phyloP scores from a whole-genome alignment of 2,113 vertebrate species.

The Sardina pilchardus region DNA sequence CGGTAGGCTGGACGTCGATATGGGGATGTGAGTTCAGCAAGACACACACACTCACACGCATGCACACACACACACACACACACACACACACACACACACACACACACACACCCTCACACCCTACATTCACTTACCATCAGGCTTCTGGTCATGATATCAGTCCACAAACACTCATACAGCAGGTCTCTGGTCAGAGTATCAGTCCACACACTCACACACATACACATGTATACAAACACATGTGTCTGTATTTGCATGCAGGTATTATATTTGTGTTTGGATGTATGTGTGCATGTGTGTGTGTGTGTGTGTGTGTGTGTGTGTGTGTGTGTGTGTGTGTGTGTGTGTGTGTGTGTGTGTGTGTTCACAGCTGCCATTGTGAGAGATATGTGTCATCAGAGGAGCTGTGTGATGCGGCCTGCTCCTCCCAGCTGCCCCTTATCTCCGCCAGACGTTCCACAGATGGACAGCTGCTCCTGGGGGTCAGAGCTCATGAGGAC shows the following conservation, averaged over 20 bases:
- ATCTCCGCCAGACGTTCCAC: conserved; percentile 71
- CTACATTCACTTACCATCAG: too few relatives aligned
- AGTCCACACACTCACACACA: too few relatives aligned
- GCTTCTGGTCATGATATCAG: too few relatives aligned
- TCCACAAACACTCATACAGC: too few relatives aligned
- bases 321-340: neutral
- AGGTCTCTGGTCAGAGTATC: too few relatives aligned
- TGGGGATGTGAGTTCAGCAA: conserved; percentile 83
- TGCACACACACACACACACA: neutral
- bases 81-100: conserved; percentile 2
- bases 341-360: conserved; percentile 17
- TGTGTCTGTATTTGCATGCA: neutral
- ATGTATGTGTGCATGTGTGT: neutral
- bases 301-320: neutral
- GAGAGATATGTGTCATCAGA: conserved; percentile 80
- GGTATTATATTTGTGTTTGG: neutral
- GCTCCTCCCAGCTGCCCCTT: conserved; percentile 74
- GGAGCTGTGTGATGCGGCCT: conserved; percentile 83
- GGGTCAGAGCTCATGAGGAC: conserved; percentile 54
- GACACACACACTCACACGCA: neutral
- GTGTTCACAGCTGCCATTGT: conserved; percentile 80
- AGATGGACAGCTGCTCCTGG: conserved; percentile 75
- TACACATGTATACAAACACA: too few relatives aligned
- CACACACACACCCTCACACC: neutral
- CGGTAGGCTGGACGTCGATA: conserved; percentile 76